Evolutionary conservation across 2,113 vertebrate genomes (phyloP), one percentile per base, ranked within the genome.

Genomic region (Apteryx mantelli): DNA sequence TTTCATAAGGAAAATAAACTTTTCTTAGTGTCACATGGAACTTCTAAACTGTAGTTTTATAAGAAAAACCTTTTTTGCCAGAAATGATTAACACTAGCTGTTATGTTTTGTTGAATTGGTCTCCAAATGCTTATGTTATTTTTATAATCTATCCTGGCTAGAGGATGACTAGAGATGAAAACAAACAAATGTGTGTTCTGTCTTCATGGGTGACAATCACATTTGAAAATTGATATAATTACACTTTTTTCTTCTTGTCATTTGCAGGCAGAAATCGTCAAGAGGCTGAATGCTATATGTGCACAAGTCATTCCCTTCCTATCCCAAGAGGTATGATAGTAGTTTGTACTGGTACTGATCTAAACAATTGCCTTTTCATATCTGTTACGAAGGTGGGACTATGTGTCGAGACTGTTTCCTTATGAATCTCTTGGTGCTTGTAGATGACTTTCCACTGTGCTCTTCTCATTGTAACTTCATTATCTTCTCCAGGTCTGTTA

Each of bases 221-320:
- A 70, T 94, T 91, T 96, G 6, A 92, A 79, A 97, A 93, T 96
- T 82, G 93, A 75, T 71, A 8, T 75, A 95, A 96, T 89, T 87
- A 94, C 71, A 98, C 95, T 95, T 75, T 95, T 83, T 94, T 96
- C n/a, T 89, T 89, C 63, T 97, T 96, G 83, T 98, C 94, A 97
- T 93, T 98, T 98, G 74, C 98, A 99, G 99, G 99, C 99, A 97
- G 99, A 99, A 98, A 99, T 99, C 96, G 99, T 99, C 97, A 99
- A 99, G 94, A 98, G 99, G 91, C 98, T 99, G 98, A 99, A 99
- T n/a, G 99, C 99, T 96, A 99, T 99, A 98, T 99, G 99, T 96
- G 99, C 99, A 87, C 99, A 99, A 98, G 99, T 99, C 98, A 99
- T 99, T 98, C 99, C 99, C 75, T 99, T 99, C 98, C 98, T 99